Base-by-base conservation (phyloP, 2,797 vertebrate species). In the Ficedula albicollis region DNA sequence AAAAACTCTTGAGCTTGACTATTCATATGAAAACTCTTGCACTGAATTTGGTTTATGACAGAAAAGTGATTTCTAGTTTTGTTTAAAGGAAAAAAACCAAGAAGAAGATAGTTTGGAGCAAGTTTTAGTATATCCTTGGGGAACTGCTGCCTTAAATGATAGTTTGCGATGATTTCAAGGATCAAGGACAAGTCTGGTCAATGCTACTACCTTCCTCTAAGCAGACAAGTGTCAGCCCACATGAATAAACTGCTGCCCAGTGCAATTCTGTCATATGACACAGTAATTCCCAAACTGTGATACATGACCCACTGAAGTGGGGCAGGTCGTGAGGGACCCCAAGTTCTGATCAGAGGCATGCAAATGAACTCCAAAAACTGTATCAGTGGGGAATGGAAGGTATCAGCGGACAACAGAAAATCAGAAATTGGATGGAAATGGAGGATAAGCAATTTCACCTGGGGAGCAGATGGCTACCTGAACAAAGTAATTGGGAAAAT, bases 31-130 rank as follows among this genome's bases (percentile, higher is more conserved):
- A 97, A 91, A 87, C 91, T 87, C 91, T 91, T 9, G 0, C 62
- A 55, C 56, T 80, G 73, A 95, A 93, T 96, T 90, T 79, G 36
- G 81, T 84, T 87, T 97, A 93, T 87, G 90, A 93, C 75, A 96
- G 87, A 29, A 69, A 95, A 91, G 62, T 87, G 29, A 89, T 91
- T 91, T 89, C 60, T 89, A 78, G 36, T 86, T 94, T 92, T 88
- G 52, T 83, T 92, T 79, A 67, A 60, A 86, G 19, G 11, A n/a
- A 51, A 78, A 92, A 72, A 77, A n/a, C 4, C 6, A 41, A 27
- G 4, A 25, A 41, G 6, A 52, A 67, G 52, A 63, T 8, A 49
- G 38, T 76, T 82, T 90, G 21, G 49, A 60, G 49, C 41, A 94
- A 94, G 43, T 84, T 86, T 87, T 62, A 90, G 56, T 38, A 82